A percentile compares a stretch with the other conserved stretches of the same genome.
These are phyloP conservation scores for Liasis olivaceus DNA, from an alignment of 2,797 vertebrate genomes.

Conservation along the genomic window DNA sequence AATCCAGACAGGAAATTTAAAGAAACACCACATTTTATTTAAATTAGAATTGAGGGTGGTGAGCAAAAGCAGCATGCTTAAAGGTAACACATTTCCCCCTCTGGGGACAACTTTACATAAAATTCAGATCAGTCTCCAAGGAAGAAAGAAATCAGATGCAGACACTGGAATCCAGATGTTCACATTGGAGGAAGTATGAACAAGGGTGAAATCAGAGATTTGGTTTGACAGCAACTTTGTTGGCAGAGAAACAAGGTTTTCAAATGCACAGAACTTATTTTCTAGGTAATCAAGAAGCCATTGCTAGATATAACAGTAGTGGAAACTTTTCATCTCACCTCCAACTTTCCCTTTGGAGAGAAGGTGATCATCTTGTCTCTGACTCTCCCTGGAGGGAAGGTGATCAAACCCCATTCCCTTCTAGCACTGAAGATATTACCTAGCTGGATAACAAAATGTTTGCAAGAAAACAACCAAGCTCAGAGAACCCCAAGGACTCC, in stretches of 20 bases:
- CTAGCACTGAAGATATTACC: no score
- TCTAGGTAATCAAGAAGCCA: neutral
- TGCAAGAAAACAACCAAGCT: no score
- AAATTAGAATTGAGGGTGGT: slow-evolving; percentile 29
- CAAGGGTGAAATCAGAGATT: neutral
- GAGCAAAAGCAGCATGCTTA: slow-evolving; percentile 53
- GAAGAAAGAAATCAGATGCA: slow-evolving; percentile 54
- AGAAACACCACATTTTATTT: slow-evolving; percentile 61
- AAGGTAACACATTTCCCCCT: slow-evolving; percentile 61
- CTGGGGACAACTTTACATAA: slow-evolving; percentile 53
- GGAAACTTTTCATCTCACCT: neutral
- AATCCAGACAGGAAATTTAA: slow-evolving; percentile 69
- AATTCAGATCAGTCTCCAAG: slow-evolving; percentile 57
- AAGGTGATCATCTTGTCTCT: neutral
- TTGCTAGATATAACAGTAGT: neutral
- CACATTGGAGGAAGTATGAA: slow-evolving; percentile 32
- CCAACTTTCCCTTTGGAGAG: neutral
- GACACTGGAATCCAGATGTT: slow-evolving; percentile 46
- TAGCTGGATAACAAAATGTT: no score
- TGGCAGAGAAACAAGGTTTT: neutral
- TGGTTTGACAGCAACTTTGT: neutral
- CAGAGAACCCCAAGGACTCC: no score
- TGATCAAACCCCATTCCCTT: no score
- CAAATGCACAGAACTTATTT: neutral
- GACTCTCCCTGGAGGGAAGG: no score